Conservation (phyloP, 1,140 invertebrate genomes). For the Sitophilus oryzae region DNA sequence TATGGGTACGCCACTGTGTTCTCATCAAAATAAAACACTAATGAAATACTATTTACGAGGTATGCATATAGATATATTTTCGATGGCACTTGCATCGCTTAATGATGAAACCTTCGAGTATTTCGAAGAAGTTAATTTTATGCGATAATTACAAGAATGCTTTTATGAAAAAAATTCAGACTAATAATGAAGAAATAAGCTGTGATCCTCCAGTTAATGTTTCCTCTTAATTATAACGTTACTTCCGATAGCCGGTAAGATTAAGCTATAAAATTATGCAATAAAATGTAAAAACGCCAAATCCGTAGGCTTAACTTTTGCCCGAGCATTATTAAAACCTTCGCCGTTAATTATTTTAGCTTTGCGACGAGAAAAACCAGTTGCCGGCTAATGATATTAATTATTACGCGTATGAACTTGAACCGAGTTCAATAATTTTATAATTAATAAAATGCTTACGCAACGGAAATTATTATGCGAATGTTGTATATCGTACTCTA, state of each 20-base stretch:
- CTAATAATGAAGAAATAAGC: too few relatives aligned
- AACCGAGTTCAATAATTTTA: neutral
- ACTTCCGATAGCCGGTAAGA: neutral
- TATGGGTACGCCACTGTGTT: too few relatives aligned
- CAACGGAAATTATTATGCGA: neutral
- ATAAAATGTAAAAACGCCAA: neutral
- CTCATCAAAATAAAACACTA: too few relatives aligned
- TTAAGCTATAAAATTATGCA: neutral
- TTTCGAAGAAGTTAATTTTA: too few relatives aligned
- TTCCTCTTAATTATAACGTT: too few relatives aligned
- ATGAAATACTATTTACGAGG: too few relatives aligned
- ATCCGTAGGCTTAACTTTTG: neutral
- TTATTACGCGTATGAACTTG: neutral
- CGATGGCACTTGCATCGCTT: too few relatives aligned
- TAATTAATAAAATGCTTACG: neutral
- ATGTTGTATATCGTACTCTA: neutral
- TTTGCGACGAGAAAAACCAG: neutral
- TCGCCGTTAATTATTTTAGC: neutral
- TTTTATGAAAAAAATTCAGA: too few relatives aligned
- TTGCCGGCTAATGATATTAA: neutral
- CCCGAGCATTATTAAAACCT: neutral
- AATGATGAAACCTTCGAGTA: too few relatives aligned
- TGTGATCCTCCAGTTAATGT: too few relatives aligned
- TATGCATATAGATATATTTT: too few relatives aligned
- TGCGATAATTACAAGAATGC: too few relatives aligned